phyloP scores from a whole-genome alignment of 2,797 vertebrate genomes.

The Threskiornis aethiopicus region DNA sequence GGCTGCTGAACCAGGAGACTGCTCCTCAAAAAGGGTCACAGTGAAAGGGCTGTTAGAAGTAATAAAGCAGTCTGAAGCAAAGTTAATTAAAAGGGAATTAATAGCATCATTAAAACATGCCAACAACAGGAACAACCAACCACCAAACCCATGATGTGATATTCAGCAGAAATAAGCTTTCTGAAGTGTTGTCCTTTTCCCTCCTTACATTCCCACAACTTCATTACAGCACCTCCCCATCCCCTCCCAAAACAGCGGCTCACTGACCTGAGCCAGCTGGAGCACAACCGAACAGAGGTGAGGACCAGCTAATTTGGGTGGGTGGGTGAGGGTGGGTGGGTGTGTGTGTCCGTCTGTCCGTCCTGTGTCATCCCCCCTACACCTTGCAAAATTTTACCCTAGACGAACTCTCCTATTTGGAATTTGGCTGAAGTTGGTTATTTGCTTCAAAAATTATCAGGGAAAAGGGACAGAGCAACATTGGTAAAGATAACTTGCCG shows the following conservation, averaged over 20 bases:
- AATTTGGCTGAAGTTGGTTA: neutral
- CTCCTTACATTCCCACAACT: neutral
- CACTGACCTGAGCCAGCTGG: neutral
- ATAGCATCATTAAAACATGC: neutral
- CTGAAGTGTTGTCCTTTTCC: neutral
- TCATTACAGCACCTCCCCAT: neutral
- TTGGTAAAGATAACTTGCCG: neutral
- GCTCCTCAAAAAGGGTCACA: neutral
- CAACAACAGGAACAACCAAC: neutral
- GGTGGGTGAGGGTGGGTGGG: too few relatives aligned
- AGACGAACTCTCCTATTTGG: neutral
- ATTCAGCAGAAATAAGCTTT: neutral
- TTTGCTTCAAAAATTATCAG: neutral
- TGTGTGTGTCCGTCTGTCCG: too few relatives aligned
- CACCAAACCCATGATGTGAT: fast-evolving
- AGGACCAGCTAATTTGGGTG: too few relatives aligned
- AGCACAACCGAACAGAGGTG: neutral
- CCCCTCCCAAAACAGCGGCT: neutral
- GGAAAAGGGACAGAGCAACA: neutral
- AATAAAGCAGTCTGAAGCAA: neutral
- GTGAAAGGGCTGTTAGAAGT: neutral
- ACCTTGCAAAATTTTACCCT: neutral
- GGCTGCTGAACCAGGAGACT: neutral
- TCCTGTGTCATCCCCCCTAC: too few relatives aligned
- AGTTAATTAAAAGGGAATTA: neutral